Conservation (phyloP, 2,113 vertebrate species). For the Saccopteryx leptura region DNA sequence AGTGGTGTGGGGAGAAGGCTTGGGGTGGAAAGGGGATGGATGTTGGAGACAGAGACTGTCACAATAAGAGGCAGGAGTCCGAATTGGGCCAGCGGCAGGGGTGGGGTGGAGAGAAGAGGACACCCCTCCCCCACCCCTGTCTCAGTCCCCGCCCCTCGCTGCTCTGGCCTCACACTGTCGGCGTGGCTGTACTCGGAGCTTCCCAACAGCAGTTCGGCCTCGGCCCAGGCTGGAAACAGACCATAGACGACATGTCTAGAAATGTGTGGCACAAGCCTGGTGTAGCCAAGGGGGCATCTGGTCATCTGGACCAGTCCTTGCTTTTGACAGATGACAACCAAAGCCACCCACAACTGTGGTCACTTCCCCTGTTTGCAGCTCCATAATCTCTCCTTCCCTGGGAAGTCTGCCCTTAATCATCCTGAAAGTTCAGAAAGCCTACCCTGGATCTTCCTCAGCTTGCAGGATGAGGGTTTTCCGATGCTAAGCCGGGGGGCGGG, state of each 20-base stretch:
- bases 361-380: not conserved
- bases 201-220: not conserved
- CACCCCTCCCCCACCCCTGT: rapidly evolving
- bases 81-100: rapidly evolving
- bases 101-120: not conserved
- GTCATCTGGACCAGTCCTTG: not conserved
- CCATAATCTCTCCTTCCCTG: not conserved
- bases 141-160: too few relatives aligned
- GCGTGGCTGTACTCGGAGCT: not conserved
- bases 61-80: not conserved
- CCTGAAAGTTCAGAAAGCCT: not conserved
- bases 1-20: not conserved
- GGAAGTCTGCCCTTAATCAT: not conserved
- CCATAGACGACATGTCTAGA: rapidly evolving
- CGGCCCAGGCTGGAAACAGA: not conserved
- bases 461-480: not conserved
- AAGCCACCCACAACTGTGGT: not conserved
- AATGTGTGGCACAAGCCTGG: not conserved
- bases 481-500: not conserved
- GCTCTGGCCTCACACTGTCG: not conserved
- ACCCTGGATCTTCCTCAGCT: not conserved
- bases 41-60: not conserved
- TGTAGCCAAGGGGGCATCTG: not conserved
- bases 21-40: not conserved
- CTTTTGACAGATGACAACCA: not conserved